Evolutionary conservation across 2,888 invertebrate species (phyloP), one percentile per base, ranked within the genome.

Genomic region (Temnothorax ravouxi): DNA sequence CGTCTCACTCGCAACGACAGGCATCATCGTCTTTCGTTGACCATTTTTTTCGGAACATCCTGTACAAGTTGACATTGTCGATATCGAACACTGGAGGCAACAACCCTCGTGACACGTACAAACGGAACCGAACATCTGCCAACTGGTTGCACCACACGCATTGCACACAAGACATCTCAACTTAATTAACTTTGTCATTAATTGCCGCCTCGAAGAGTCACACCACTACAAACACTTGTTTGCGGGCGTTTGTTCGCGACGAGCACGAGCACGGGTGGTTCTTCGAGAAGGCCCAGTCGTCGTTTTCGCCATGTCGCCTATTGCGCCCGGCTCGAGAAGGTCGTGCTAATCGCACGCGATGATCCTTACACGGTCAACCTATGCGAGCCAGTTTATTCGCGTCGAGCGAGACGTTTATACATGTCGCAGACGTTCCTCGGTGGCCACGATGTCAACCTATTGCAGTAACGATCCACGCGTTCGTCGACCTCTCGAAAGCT

Each of bases 71-170:
- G 71, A 79, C 59, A 47, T 56, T 34, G 18, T 21, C 69, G 76
- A 76, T 62, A 29, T 87, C 88, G 86, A 72, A 77, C 86, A 82
- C 89, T 80, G 74, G 67, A 83, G 54, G 87, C 83, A 84, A 86
- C 83, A 84, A 86, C 72, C 83, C 71, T 84, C 66, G 76, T 84
- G 88, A 82, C 86, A 87, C 84, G 77, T 83, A 74, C 56, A 69
- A 69, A 69, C 47, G 34, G 44, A 69, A 69, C 34, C 44, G 56
- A 71, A 56, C 38, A 21, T 79, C 59, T 44, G 21, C 21, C 71
- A 71, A 38, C 50, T 61, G 77, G 56, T 64, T 71, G 69, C 71
- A 54, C 75, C 54, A 41, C 80, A 84, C 64, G 54, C 75, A 56
- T 13, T 62, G n/a, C 84, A 47, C 86, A 83, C 87, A 82, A 79